Conservation (phyloP, 2,888 invertebrate species). For the Caenorhabditis zanzibari region DNA sequence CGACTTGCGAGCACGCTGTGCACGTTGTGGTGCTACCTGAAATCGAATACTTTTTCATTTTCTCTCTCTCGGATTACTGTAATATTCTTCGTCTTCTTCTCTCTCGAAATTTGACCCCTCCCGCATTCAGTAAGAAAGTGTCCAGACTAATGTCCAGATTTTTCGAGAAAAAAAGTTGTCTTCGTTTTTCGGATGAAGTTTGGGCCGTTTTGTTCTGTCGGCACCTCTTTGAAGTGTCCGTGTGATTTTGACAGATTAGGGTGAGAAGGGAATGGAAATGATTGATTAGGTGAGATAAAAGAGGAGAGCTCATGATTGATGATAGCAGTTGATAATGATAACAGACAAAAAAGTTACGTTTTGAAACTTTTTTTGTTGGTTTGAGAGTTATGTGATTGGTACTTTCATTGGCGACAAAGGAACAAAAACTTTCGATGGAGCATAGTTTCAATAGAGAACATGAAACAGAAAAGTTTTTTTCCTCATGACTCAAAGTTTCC, state of each 20-base stretch:
- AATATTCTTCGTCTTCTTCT: neutral
- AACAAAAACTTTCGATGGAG: too few species aligned
- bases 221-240: conserved; percentile 56
- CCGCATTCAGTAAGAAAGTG: neutral
- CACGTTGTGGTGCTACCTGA: conserved; percentile 83
- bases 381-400: neutral
- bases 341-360: neutral
- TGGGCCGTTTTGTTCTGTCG: conserved; percentile 17
- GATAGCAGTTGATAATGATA: conserved; percentile 15
- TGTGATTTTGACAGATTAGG: conserved; percentile 60
- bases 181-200: neutral
- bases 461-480: neutral
- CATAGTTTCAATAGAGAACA: neutral
- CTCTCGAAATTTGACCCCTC: conserved; percentile 47
- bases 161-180: conserved; percentile 12
- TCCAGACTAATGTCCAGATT: conserved; percentile 36
- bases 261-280: conserved; percentile 16
- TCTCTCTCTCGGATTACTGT: neutral
- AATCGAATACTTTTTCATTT: conserved; percentile 64
- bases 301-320: conserved; percentile 21
- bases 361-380: neutral
- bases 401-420: too few species aligned
- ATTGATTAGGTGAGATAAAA: conserved; percentile 35
- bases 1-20: conserved; percentile 86
- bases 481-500: too few species aligned